phyloP scores from a whole-genome alignment of 2,888 invertebrate species.

The Hyalella azteca region DNA sequence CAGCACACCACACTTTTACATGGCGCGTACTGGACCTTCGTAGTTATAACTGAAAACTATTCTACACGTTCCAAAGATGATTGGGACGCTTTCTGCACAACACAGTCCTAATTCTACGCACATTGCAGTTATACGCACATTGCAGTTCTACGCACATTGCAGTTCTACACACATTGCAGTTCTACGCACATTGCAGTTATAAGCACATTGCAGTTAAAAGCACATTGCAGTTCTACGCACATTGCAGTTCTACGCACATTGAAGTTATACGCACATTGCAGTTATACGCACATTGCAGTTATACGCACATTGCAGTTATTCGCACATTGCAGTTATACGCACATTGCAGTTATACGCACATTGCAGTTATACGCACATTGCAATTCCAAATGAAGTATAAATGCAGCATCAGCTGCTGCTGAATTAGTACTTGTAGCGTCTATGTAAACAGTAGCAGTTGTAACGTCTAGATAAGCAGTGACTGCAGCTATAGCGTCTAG shows the following conservation, averaged over 20 bases:
- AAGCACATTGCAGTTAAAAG: background rate
- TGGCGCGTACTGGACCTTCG: too few relatives aligned
- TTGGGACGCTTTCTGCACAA: too few relatives aligned
- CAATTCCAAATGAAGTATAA: too few relatives aligned
- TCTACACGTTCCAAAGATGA: too few relatives aligned
- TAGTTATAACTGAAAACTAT: too few relatives aligned
- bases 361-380: background rate
- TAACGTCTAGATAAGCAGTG: too few relatives aligned
- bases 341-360: background rate
- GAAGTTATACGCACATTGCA: background rate
- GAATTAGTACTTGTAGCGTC: too few relatives aligned
- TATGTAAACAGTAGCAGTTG: too few relatives aligned
- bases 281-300: background rate
- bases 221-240: background rate
- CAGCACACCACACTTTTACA: too few relatives aligned
- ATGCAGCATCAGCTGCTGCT: too few relatives aligned
- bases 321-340: background rate
- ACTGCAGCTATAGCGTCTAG: too few relatives aligned
- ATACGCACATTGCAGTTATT: background rate
- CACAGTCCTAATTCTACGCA: too few relatives aligned
- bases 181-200: background rate
- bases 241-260: background rate
- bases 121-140: background rate
- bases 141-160: background rate
- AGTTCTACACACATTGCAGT: background rate